Conservation (phyloP, 2,797 vertebrate genomes). For the Alcedo atthis region DNA sequence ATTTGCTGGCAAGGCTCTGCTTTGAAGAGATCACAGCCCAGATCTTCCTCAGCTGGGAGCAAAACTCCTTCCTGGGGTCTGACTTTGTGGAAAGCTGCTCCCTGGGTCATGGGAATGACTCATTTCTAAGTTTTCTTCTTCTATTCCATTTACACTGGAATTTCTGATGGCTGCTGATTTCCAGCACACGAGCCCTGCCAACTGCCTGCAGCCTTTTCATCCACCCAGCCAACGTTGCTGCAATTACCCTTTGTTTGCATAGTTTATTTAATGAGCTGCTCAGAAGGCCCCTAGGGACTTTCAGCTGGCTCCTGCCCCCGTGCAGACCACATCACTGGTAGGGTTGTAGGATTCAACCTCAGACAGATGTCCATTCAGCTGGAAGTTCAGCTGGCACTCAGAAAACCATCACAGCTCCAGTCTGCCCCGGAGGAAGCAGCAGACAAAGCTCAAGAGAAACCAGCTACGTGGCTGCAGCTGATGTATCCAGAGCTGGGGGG, state of each 20-base stretch:
- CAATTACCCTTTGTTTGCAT: not conserved
- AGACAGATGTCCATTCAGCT: not conserved
- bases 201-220: not conserved
- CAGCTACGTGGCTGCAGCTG: not conserved
- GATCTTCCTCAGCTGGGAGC: not conserved
- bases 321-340: fast-evolving
- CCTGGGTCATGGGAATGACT: not conserved
- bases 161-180: not conserved
- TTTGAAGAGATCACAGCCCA: not conserved
- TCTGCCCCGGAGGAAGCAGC: not conserved
- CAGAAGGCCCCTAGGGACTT: not conserved
- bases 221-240: not conserved
- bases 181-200: not conserved
- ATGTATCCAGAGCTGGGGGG: not conserved
- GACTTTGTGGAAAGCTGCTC: not conserved
- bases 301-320: not conserved
- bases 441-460: not conserved
- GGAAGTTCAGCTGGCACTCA: not conserved
- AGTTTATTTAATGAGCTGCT: not conserved
- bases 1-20: not conserved
- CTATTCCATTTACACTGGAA: not conserved
- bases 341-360: not conserved
- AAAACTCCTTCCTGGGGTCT: not conserved
- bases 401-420: not conserved
- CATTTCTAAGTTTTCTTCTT: not conserved